Percentiles rank a stretch among this genome's conserved stretches.
These are phyloP conservation scores for Pelecanoides urinatrix DNA, from an alignment of 2,113 vertebrate species.

Conservation along the genomic window DNA sequence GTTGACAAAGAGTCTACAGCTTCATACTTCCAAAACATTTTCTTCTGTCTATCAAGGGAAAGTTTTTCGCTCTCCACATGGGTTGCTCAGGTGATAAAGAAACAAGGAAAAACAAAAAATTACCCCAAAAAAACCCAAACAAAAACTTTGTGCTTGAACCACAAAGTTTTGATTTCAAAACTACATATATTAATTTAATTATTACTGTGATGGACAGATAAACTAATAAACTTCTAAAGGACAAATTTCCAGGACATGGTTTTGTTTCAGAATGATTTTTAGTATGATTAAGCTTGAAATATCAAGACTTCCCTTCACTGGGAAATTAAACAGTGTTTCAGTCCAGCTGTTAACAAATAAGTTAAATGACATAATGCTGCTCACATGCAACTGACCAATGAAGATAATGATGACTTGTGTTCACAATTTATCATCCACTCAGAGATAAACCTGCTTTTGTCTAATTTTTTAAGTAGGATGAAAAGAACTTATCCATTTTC, in stretches of 20 bases:
- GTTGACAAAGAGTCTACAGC: not conserved
- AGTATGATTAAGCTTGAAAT: not conserved
- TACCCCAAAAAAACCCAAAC: too few species aligned
- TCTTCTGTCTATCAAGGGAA: not conserved
- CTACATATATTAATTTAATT: not conserved
- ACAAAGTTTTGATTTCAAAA: not conserved
- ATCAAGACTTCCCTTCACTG: not conserved
- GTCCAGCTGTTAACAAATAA: not conserved
- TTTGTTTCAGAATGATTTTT: not conserved
- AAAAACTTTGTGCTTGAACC: not conserved
- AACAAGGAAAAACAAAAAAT: not conserved
- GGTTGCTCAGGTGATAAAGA: not conserved
- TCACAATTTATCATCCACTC: not conserved
- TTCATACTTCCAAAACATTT: conserved; percentile 10
- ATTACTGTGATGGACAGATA: not conserved
- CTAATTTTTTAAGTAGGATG: not conserved
- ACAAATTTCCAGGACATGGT: not conserved
- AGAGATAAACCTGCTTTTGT: not conserved
- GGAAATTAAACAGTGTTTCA: not conserved
- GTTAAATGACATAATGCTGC: not conserved
- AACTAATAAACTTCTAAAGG: not conserved
- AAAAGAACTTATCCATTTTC: not conserved
- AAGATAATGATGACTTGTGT: not conserved
- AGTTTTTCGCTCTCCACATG: not conserved
- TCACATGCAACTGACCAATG: not conserved